phyloP scores from a whole-genome alignment of 53 echinoderm and acorn worm genomes.

The Actinopyga echinites region DNA sequence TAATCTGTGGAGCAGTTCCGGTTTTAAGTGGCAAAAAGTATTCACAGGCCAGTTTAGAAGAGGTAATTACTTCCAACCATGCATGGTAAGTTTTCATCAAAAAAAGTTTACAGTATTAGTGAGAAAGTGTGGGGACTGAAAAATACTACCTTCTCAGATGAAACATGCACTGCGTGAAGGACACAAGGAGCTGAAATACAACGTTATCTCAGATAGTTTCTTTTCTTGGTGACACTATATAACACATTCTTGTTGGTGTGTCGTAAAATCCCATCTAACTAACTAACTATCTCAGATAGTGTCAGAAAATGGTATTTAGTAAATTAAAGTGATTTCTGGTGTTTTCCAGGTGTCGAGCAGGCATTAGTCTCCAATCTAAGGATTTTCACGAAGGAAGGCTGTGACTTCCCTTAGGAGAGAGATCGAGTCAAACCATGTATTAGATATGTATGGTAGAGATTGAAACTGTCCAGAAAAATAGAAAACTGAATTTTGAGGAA shows the following conservation, averaged over 20 bases:
- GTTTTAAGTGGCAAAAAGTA: not conserved
- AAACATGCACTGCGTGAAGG: not conserved
- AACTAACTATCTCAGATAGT: too few species aligned
- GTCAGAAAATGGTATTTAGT: too few species aligned
- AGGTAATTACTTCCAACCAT: not conserved
- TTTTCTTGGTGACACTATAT: too few species aligned
- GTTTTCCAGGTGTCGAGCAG: too few species aligned
- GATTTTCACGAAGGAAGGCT: not conserved
- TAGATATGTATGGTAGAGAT: not conserved
- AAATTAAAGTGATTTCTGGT: too few species aligned
- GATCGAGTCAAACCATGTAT: not conserved
- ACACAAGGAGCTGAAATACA: not conserved
- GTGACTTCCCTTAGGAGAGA: not conserved
- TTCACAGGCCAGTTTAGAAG: not conserved
- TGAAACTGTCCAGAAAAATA: not conserved
- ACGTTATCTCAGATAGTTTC: not conserved
- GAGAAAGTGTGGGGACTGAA: not conserved
- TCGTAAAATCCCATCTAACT: too few species aligned
- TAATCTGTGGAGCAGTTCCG: not conserved
- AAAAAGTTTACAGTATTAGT: not conserved
- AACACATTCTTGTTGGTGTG: too few species aligned
- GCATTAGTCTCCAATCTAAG: not conserved
- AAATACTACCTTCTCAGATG: not conserved
- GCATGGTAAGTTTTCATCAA: not conserved
- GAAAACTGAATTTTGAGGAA: not conserved